Evolutionary conservation across 2,888 invertebrate genomes (phyloP).

Genomic region (Yponomeuta sedellus): DNA sequence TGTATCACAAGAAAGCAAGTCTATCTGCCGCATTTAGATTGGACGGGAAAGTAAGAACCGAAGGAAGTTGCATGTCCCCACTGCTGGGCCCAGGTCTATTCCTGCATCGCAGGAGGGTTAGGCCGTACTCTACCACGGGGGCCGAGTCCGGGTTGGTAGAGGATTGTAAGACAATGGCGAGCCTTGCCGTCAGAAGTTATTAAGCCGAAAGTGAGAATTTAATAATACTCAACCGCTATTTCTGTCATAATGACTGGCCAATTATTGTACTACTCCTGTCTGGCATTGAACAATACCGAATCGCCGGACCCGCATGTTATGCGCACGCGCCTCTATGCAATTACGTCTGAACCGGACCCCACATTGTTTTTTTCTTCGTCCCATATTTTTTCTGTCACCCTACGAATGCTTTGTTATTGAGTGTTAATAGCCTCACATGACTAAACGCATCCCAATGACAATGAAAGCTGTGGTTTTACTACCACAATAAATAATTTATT

Average conservation of each 20-base stretch:
- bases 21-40: no score
- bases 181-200: no score
- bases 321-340: conserved; percentile 43
- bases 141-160: no score
- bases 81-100: no score
- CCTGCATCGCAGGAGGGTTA: no score
- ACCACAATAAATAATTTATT: not conserved
- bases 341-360: conserved; percentile 36
- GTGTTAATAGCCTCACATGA: not conserved
- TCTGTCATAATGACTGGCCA: conserved; percentile 10
- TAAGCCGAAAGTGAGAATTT: no score
- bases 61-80: no score
- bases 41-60: no score
- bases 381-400: conserved; percentile 4
- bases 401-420: not conserved
- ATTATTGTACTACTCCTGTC: not conserved
- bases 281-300: conserved; percentile 6
- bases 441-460: not conserved
- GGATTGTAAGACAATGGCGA: no score
- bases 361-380: conserved; percentile 17
- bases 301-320: conserved; percentile 37
- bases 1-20: no score
- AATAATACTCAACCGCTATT: no score
- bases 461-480: not conserved
- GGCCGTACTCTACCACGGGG: no score